Conservation (phyloP, 92 coral and sea anemone species). For the Pocillopora grandis region DNA sequence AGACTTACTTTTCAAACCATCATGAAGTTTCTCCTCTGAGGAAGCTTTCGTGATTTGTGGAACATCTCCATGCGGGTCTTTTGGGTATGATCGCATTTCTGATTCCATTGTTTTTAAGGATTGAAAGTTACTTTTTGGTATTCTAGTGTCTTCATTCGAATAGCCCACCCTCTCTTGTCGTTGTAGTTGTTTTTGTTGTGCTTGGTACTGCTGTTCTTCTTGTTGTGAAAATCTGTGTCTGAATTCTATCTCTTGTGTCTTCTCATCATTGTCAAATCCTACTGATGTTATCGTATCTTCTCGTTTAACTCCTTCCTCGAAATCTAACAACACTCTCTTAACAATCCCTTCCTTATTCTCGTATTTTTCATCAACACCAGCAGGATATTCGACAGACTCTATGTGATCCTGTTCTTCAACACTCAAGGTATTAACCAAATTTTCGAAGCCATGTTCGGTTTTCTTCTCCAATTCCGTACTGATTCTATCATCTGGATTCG, state of each 20-base stretch:
- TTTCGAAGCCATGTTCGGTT: background rate
- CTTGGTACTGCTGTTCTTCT: background rate
- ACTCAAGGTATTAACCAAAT: slow-evolving; percentile 1
- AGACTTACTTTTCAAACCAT: slow-evolving; percentile 25
- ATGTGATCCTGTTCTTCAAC: slow-evolving; percentile 7
- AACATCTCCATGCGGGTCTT: background rate
- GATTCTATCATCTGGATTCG: background rate
- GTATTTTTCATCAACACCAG: background rate
- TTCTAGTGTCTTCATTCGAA: background rate
- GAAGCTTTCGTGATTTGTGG: slow-evolving; percentile 17
- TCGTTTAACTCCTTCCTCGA: background rate
- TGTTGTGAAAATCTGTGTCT: slow-evolving; percentile 22
- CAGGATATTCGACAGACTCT: slow-evolving; percentile 10
- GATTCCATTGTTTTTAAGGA: slow-evolving; percentile 2
- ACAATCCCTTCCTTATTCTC: background rate
- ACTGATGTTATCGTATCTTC: background rate
- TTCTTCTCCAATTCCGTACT: background rate
- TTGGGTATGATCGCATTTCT: background rate
- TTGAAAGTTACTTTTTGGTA: background rate
- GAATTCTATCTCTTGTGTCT: slow-evolving; percentile 28
- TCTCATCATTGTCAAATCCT: background rate
- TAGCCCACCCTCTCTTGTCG: slow-evolving; percentile 8
- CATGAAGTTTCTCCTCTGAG: slow-evolving; percentile 11
- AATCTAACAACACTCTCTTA: background rate
- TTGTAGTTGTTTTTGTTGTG: background rate